Percentiles rank a stretch among this genome's conserved stretches.
Conservation (phyloP, 2,797 vertebrate genomes). For the Bradypodion pumilum region DNA sequence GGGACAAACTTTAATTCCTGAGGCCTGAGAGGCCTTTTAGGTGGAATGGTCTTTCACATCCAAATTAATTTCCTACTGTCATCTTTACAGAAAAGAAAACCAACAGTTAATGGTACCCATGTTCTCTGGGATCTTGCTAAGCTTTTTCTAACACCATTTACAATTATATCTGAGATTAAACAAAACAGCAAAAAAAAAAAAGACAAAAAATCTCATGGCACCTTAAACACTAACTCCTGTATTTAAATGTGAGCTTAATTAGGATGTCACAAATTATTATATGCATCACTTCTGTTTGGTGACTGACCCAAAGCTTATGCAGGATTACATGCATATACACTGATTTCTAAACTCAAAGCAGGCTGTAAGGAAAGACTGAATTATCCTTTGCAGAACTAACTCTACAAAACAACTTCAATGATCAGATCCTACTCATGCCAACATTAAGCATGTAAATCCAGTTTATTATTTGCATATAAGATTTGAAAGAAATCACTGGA, state of each 20-base stretch:
- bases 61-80: slow-evolving; percentile 25
- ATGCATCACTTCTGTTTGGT: neutral
- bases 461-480: neutral
- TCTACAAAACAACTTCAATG: neutral
- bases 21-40: neutral
- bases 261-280: too few species aligned
- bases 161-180: too few species aligned
- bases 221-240: too few species aligned
- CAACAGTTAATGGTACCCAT: neutral
- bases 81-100: neutral
- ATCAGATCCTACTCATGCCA: neutral
- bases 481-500: neutral
- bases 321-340: neutral
- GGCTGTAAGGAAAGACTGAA: too few species aligned
- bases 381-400: neutral
- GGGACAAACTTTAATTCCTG: slow-evolving; percentile 1
- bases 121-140: neutral
- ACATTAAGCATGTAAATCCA: neutral
- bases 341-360: neutral
- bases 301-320: neutral
- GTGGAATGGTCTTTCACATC: slow-evolving; percentile 19
- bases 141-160: slow-evolving; percentile 3
- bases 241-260: too few species aligned
- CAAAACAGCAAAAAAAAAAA: too few species aligned
- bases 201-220: too few species aligned